phyloP scores from a whole-genome alignment of 2,888 invertebrate genomes.

The Cheilosia pagana region DNA sequence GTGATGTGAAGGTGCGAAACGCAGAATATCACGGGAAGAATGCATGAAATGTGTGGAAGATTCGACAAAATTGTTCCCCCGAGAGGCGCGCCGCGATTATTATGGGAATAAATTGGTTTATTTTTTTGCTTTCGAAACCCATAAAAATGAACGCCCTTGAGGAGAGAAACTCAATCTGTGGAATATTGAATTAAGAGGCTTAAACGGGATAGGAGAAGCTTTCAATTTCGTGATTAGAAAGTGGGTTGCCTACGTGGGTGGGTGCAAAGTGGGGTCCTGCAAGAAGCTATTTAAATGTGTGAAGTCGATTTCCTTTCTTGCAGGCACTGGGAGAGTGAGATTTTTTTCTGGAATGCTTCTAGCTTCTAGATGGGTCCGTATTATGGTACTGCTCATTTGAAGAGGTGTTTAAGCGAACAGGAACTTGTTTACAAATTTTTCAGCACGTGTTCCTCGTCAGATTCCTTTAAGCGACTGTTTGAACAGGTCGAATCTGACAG shows the following conservation, averaged over 20 bases:
- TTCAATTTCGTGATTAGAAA: background rate
- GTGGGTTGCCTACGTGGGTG: background rate
- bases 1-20: constrained; percentile 32
- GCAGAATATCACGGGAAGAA: constrained; percentile 3
- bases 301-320: too few relatives aligned
- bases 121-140: constrained; percentile 33
- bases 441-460: too few relatives aligned
- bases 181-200: constrained; percentile 14
- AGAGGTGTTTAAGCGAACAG: too few relatives aligned
- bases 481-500: too few relatives aligned
- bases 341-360: too few relatives aligned
- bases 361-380: too few relatives aligned
- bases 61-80: constrained; percentile 25
- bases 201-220: background rate
- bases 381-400: too few relatives aligned
- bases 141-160: constrained; percentile 44
- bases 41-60: constrained; percentile 15
- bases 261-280: background rate
- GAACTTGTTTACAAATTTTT: too few relatives aligned
- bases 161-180: constrained; percentile 17
- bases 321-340: too few relatives aligned
- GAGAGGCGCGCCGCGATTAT: constrained; percentile 30
- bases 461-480: too few relatives aligned
- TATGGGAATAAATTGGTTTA: constrained; percentile 44
- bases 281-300: too few relatives aligned